A percentile compares a stretch with the other conserved stretches of the same genome.
These are phyloP conservation scores for Rhinichthys klamathensis DNA, from an alignment of 2,113 vertebrate genomes.

Conservation along the genomic window DNA sequence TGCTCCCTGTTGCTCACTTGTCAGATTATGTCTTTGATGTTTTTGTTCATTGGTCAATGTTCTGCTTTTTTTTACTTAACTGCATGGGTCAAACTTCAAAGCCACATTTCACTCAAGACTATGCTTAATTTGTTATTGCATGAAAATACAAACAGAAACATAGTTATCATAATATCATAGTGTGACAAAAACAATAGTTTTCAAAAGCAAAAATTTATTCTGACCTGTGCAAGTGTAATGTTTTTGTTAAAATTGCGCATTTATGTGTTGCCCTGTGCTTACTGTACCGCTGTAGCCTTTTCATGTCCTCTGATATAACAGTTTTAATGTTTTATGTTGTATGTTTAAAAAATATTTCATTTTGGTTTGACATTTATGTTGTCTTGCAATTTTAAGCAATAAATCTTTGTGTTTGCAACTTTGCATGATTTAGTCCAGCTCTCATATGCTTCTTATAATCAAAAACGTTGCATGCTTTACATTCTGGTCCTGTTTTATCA, in stretches of 20 bases:
- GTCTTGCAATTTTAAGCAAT: background rate
- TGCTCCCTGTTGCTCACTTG: background rate
- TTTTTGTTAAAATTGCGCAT: background rate
- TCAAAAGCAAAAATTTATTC: background rate
- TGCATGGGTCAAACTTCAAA: slow-evolving; percentile 6
- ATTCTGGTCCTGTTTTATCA: background rate
- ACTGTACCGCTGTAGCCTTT: background rate
- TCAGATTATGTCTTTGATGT: background rate
- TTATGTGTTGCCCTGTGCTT: slow-evolving; percentile 13
- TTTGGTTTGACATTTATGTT: background rate
- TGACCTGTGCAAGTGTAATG: background rate
- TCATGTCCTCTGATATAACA: background rate
- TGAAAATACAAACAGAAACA: background rate
- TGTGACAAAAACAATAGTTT: background rate
- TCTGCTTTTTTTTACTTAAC: background rate
- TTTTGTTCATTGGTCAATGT: background rate
- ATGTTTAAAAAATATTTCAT: background rate
- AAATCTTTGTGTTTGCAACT: slow-evolving; percentile 25
- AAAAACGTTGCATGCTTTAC: background rate
- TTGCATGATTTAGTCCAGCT: slow-evolving; percentile 6
- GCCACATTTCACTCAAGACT: background rate
- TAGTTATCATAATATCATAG: background rate
- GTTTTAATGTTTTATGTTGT: background rate
- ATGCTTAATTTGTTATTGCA: background rate
- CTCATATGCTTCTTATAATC: background rate